These are phyloP conservation scores for Carlito syrichta DNA, from an alignment of 2,113 vertebrate genomes.

Conservation along the genomic window DNA sequence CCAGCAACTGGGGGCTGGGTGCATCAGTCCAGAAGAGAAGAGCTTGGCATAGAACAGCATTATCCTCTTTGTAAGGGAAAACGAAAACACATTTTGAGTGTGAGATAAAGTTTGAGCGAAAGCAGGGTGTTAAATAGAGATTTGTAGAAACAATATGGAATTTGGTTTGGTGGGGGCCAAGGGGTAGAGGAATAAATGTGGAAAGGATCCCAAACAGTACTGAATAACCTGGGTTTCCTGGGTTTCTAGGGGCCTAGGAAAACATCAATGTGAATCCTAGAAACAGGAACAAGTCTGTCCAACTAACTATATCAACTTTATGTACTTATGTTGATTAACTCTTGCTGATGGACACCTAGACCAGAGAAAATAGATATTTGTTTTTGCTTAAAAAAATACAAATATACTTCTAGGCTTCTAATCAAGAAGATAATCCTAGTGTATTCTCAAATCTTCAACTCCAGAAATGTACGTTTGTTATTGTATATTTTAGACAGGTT, in stretches of 20 bases:
- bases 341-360: background rate
- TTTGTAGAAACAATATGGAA: background rate
- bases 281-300: background rate
- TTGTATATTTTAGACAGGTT: background rate
- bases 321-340: background rate
- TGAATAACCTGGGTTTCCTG: background rate
- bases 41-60: constrained; percentile 36
- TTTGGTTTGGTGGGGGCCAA: background rate
- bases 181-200: background rate
- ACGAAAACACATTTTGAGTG: constrained; percentile 34
- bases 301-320: background rate
- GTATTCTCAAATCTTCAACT: background rate
- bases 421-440: background rate
- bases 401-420: background rate
- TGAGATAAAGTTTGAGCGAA: constrained; percentile 53
- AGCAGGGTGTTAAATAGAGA: constrained; percentile 21
- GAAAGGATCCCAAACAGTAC: background rate
- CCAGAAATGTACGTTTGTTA: background rate
- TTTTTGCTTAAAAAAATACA: background rate
- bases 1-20: background rate
- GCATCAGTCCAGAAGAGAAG: background rate
- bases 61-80: constrained; percentile 36
- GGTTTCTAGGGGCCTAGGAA: background rate
- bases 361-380: background rate
- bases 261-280: background rate